phyloP scores from a whole-genome alignment of 2,797 vertebrate genomes.

The Poeciliopsis presidionis region DNA sequence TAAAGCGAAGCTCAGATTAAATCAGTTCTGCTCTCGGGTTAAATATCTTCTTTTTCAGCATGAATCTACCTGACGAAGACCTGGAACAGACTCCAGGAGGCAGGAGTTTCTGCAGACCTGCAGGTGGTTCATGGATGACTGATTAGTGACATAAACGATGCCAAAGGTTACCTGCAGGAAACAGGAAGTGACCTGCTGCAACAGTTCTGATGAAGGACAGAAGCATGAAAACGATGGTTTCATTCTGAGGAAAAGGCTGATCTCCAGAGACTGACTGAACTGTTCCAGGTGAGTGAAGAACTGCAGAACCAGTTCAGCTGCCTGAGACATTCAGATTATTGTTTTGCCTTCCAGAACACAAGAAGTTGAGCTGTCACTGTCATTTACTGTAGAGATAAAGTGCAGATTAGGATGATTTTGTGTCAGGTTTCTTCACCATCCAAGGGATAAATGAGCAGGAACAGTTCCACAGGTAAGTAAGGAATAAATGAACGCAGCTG shows the following conservation, averaged over 20 bases:
- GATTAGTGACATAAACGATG: background rate
- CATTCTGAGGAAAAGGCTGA: background rate
- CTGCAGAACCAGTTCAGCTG: background rate
- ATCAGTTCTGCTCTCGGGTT: too few species aligned
- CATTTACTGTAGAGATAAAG: too few species aligned
- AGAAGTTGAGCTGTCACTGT: background rate
- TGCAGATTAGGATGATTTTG: too few species aligned
- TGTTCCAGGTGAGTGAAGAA: background rate
- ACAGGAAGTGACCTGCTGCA: background rate
- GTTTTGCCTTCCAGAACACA: background rate
- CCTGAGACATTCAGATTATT: background rate
- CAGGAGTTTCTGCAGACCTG: background rate
- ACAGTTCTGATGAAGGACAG: background rate
- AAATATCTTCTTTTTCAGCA: too few species aligned
- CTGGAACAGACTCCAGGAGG: background rate
- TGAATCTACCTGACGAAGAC: background rate
- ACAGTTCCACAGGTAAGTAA: too few species aligned
- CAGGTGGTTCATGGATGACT: slow-evolving; percentile 15
- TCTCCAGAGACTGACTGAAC: background rate
- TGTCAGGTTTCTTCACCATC: too few species aligned
- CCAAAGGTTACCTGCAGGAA: slow-evolving; percentile 12
- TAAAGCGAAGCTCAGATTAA: too few species aligned
- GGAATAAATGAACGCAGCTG: too few species aligned
- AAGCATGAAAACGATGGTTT: background rate
- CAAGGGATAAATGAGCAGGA: too few species aligned